Percentiles rank a stretch among this genome's conserved stretches.
Evolutionary conservation across 2,797 vertebrate genomes (phyloP).

Genomic region (Intellagama lesueurii): DNA sequence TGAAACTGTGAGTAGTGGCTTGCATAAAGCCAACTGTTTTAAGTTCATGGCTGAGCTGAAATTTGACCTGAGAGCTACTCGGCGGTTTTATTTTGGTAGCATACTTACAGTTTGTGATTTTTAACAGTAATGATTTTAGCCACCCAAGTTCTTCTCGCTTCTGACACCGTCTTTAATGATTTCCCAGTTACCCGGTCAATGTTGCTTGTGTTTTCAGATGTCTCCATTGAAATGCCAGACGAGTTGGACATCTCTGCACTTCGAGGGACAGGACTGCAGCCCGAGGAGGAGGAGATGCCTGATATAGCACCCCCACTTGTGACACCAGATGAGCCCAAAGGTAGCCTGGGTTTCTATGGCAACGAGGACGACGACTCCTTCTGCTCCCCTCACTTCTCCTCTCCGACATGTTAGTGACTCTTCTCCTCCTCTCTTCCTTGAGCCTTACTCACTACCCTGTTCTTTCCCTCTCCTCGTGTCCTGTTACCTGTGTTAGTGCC

Average conservation of each 20-base stretch:
- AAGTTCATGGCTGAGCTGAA: neutral
- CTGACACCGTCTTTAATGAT: neutral
- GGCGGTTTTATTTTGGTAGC: neutral
- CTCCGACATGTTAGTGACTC: slow-evolving; percentile 97
- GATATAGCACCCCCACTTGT: slow-evolving; percentile 97
- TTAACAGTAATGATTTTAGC: neutral
- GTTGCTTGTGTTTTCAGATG: slow-evolving; percentile 80
- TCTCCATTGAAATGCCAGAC: slow-evolving; percentile 97
- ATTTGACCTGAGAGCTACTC: neutral
- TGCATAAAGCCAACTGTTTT: neutral
- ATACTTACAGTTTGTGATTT: neutral
- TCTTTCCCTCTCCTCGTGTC: slow-evolving; percentile 58
- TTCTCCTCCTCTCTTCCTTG: slow-evolving; percentile 78
- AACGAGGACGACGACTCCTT: slow-evolving; percentile 99
- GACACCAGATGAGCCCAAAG: slow-evolving; percentile 99
- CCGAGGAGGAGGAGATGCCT: slow-evolving; percentile 96
- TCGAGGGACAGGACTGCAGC: slow-evolving; percentile 90
- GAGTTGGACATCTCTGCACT: slow-evolving; percentile 92
- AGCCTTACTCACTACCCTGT: slow-evolving; percentile 51
- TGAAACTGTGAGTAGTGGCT: neutral
- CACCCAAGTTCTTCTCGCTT: neutral
- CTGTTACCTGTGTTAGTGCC: slow-evolving; percentile 57
- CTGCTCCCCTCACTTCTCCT: slow-evolving; percentile 97
- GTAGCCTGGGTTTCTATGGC: slow-evolving; percentile 99
- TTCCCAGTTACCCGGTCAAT: accelerated